Base-by-base conservation (phyloP, 2,888 invertebrate genomes). In the Alloplasta piceator region DNA sequence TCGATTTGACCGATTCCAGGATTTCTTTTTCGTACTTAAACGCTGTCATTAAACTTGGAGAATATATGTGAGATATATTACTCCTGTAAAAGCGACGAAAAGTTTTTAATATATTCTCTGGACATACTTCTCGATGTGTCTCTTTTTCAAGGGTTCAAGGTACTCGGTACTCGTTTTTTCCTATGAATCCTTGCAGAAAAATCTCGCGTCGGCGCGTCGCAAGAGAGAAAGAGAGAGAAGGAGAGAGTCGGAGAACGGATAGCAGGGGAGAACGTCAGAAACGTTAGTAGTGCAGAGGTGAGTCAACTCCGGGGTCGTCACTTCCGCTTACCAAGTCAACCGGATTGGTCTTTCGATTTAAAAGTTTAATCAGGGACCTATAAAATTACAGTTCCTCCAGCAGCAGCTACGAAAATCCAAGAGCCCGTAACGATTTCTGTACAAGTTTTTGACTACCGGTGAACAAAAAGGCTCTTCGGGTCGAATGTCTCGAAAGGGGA, bases 201-300 rank as follows among this genome's bases (percentile, higher is more conserved):
- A 52, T 52, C 52, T 52, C 12, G 52, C 52, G 3, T n/a, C 52
- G 12, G 52, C 5, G 58, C 26, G 41, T 38, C 43, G 46, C 26
- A 26, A 26, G 26, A 63, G 7, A 26, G 48, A 10, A 26, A 36
- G 38, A 41, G 64, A 7, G 56, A 75, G 16, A 14, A 14, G 16
- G 10, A n/a, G 71, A 70, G 50, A 60, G 67, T 71, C 75, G 73
- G 71, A 83, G 78, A 38, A 61, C 52, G 76, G 48, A 72, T 52
- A 78, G 71, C 46, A 70, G 76, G 84, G 82, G 79, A 73, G 43
- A 43, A 73, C 71, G 48, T 61, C 78, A 66, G 87, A 86, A 90
- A 88, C 91, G 90, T 90, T 92, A 90, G 90, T 91, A 89, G 92
- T 92, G 91, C 92, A 91, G 91, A 92, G 92, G 92, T 92, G 92